Percentiles rank a stretch among this genome's conserved stretches.
These are phyloP conservation scores for Aculops lycopersici DNA, from an alignment of 1,140 invertebrate species.

Conservation along the genomic window DNA sequence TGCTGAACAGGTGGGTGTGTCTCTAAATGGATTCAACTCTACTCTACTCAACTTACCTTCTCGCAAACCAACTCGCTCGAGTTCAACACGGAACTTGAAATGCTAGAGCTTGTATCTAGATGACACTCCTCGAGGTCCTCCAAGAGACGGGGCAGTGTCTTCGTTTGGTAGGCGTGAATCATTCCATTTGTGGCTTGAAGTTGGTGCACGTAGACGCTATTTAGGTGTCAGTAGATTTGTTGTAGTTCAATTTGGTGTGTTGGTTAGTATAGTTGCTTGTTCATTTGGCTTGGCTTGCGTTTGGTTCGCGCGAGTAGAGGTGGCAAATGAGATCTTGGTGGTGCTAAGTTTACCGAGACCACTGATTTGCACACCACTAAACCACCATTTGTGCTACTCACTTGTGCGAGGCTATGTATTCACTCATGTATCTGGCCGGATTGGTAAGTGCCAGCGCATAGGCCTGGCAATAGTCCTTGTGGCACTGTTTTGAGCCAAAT, in stretches of 20 bases:
- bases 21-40: too few relatives aligned
- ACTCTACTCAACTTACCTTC: constrained; percentile 25
- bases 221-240: too few relatives aligned
- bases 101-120: constrained; percentile 37
- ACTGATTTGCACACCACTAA: too few relatives aligned
- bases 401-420: background rate
- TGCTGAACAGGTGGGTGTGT: too few relatives aligned
- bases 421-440: background rate
- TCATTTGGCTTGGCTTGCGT: too few relatives aligned
- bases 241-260: too few relatives aligned
- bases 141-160: constrained; percentile 37
- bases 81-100: constrained; percentile 42
- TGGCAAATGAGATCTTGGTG: too few relatives aligned
- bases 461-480: constrained; percentile 49
- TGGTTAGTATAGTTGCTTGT: too few relatives aligned
- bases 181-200: constrained; percentile 66
- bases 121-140: constrained; percentile 55
- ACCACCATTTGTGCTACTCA: too few relatives aligned
- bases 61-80: constrained; percentile 40
- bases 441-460: constrained; percentile 29
- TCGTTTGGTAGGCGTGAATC: constrained; percentile 29
- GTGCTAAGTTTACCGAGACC: too few relatives aligned
- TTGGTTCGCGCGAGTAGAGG: too few relatives aligned
- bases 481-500: too few relatives aligned
- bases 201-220: constrained; percentile 73